These are phyloP conservation scores for Camponotus fellah DNA, from an alignment of 2,888 invertebrate genomes.

Conservation along the genomic window DNA sequence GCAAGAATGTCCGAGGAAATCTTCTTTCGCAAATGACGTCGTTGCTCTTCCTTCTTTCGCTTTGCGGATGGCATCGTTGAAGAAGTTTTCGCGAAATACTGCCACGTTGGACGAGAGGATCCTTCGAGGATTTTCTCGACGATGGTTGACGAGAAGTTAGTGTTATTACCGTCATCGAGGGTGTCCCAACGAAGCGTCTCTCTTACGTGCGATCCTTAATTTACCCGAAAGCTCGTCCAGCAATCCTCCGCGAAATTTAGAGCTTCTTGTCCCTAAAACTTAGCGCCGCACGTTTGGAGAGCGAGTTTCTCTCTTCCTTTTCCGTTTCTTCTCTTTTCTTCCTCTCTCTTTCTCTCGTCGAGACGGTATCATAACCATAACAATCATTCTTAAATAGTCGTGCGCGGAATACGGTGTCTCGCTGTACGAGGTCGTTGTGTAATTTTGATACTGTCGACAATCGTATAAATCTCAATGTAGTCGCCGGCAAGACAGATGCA, in stretches of 20 bases:
- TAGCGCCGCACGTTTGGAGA: constrained; percentile 18
- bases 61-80: constrained; percentile 57
- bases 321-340: not conserved
- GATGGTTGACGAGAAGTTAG: constrained; percentile 80
- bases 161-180: constrained; percentile 81
- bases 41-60: constrained; percentile 67
- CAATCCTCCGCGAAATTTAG: constrained; percentile 69
- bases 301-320: not conserved
- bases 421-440: not conserved
- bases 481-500: constrained; percentile 33
- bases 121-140: constrained; percentile 64
- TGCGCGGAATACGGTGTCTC: not conserved
- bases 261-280: constrained; percentile 49
- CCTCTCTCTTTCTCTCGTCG: not conserved
- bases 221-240: constrained; percentile 67
- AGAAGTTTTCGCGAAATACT: constrained; percentile 55
- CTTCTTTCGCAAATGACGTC: constrained; percentile 50
- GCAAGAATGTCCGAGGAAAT: constrained; percentile 27
- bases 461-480: constrained; percentile 55
- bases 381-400: not conserved
- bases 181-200: constrained; percentile 73
- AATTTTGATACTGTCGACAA: constrained; percentile 14
- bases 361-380: constrained; percentile 22
- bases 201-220: constrained; percentile 76
- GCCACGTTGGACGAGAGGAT: constrained; percentile 50